Percentiles rank a stretch among this genome's conserved stretches.
These are phyloP conservation scores for Xenotilapia leptura DNA, from an alignment of 2,113 vertebrate species.

Conservation along the genomic window DNA sequence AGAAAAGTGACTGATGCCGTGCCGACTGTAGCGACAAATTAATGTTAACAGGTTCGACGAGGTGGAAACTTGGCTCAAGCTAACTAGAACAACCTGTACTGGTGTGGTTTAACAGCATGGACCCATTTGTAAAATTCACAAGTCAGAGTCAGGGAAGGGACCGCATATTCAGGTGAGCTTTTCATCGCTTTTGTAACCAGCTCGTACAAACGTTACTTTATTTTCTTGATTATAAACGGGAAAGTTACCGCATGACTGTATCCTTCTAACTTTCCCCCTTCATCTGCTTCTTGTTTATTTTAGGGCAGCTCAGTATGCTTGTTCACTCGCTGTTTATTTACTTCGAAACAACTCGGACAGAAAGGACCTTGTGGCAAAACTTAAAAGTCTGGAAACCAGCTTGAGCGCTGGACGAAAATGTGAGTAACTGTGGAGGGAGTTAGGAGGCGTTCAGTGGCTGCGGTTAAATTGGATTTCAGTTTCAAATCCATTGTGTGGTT, in stretches of 20 bases:
- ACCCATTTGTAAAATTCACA: conserved; percentile 74
- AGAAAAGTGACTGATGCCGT: background rate
- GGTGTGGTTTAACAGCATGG: conserved; percentile 67
- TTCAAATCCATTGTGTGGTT: background rate
- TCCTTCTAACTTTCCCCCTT: background rate
- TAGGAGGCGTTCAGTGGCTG: background rate
- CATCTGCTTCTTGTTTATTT: conserved; percentile 24
- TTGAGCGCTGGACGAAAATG: conserved; percentile 91
- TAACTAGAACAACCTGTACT: conserved; percentile 37
- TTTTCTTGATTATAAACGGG: background rate
- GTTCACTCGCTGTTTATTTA: conserved; percentile 82
- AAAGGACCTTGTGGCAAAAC: conserved; percentile 77
- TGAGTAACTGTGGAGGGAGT: conserved; percentile 68
- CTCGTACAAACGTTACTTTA: background rate
- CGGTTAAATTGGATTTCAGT: background rate
- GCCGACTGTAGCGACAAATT: background rate
- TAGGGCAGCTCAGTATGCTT: conserved; percentile 91
- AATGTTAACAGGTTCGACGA: background rate
- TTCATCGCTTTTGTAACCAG: accelerated
- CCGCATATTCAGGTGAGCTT: conserved; percentile 81
- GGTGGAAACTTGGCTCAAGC: background rate
- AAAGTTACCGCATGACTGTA: background rate
- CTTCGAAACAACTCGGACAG: conserved; percentile 74
- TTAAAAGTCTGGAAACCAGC: conserved; percentile 82
- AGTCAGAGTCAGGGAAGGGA: conserved; percentile 86